phyloP scores from a whole-genome alignment of 2,888 invertebrate genomes.

The Lycaena phlaeas region DNA sequence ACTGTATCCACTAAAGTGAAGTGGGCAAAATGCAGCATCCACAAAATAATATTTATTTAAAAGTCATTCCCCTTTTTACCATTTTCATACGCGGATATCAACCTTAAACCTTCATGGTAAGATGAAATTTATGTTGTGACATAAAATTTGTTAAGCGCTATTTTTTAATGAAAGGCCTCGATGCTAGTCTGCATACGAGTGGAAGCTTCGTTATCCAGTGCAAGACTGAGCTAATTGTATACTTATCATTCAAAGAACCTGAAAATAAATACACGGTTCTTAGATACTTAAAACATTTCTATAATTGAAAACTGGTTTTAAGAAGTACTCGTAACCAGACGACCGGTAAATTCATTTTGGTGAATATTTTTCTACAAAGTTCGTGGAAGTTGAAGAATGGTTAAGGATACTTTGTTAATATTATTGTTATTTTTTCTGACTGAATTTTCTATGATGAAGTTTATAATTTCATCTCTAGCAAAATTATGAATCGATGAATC shows the following conservation, averaged over 20 bases:
- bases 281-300: conserved; percentile 7
- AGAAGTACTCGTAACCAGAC: not conserved
- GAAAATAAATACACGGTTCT: conserved; percentile 9
- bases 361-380: too few relatives aligned
- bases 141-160: conserved; percentile 15
- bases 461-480: too few relatives aligned
- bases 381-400: too few relatives aligned
- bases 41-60: conserved; percentile 23
- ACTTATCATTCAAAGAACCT: conserved; percentile 17
- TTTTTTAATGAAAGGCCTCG: conserved; percentile 22
- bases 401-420: too few relatives aligned
- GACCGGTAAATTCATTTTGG: not conserved
- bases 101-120: conserved; percentile 12
- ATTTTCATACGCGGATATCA: conserved; percentile 7
- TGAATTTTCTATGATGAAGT: too few relatives aligned
- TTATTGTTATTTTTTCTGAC: too few relatives aligned
- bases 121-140: conserved; percentile 9
- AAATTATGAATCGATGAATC: too few relatives aligned
- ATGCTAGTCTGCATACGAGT: conserved; percentile 22
- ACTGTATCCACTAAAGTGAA: conserved; percentile 23
- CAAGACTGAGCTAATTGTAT: conserved; percentile 21
- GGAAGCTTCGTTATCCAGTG: conserved; percentile 25
- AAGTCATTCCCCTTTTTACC: conserved; percentile 15
- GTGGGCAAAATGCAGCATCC: conserved; percentile 25
- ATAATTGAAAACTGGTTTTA: not conserved